Evolutionary conservation across 2,888 invertebrate genomes (phyloP).

Genomic region (Hyppa rectilinea): DNA sequence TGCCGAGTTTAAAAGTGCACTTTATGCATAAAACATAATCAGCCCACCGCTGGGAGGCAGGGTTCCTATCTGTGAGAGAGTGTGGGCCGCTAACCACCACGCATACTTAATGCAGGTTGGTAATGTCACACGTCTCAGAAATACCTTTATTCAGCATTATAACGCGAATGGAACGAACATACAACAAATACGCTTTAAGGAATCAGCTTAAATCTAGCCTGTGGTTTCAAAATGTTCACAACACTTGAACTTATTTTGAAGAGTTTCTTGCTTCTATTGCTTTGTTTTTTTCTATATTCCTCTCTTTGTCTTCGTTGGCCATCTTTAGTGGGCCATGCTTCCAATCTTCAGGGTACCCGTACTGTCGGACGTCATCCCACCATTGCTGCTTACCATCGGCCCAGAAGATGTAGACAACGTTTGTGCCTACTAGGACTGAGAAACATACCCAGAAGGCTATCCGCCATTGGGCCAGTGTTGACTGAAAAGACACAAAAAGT

Average conservation of each 20-base stretch:
- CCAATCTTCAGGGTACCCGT: slow-evolving; percentile 85
- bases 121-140: too few species aligned
- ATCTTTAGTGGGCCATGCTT: slow-evolving; percentile 83
- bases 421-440: slow-evolving; percentile 92
- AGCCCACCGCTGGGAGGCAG: too few species aligned
- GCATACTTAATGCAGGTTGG: too few species aligned
- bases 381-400: slow-evolving; percentile 93
- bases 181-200: background rate
- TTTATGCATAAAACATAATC: too few species aligned
- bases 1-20: background rate
- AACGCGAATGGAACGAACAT: background rate
- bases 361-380: slow-evolving; percentile 93
- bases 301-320: slow-evolving; percentile 80
- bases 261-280: slow-evolving; percentile 76
- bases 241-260: slow-evolving; percentile 45
- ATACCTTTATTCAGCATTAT: background rate
- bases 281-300: slow-evolving; percentile 83
- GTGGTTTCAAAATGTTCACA: slow-evolving; percentile 22
- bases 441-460: slow-evolving; percentile 94
- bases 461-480: slow-evolving; percentile 92
- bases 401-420: slow-evolving; percentile 92
- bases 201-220: background rate
- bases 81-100: too few species aligned
- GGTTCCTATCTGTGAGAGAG: too few species aligned
- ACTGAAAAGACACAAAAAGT: slow-evolving; percentile 87